phyloP scores from a whole-genome alignment of 1,140 invertebrate genomes.

The Lethrus apterus region DNA sequence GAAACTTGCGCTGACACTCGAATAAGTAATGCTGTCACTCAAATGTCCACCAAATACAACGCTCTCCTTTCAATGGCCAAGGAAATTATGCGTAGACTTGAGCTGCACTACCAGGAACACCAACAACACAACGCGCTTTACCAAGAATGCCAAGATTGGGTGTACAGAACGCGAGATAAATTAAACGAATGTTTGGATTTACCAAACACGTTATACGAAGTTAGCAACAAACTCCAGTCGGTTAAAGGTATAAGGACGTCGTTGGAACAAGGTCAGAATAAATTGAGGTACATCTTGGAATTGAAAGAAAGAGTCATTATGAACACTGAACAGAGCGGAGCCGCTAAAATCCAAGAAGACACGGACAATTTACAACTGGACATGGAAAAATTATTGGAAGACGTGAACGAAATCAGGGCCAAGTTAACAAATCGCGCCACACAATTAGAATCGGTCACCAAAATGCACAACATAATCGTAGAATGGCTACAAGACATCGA shows the following conservation, averaged over 20 bases:
- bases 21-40: constrained; percentile 88
- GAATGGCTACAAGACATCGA: constrained; percentile 85
- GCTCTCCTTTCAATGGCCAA: constrained; percentile 84
- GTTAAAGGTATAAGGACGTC: constrained; percentile 78
- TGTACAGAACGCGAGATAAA: constrained; percentile 79
- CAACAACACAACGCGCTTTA: constrained; percentile 83
- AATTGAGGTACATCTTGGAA: constrained; percentile 80
- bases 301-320: constrained; percentile 86
- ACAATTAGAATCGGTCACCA: constrained; percentile 78
- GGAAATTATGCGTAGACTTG: constrained; percentile 84
- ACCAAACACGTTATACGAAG: constrained; percentile 68
- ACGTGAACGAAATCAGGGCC: constrained; percentile 70
- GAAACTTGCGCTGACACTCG: constrained; percentile 90
- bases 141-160: constrained; percentile 87
- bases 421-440: constrained; percentile 61
- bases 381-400: constrained; percentile 75
- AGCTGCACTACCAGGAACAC: constrained; percentile 87
- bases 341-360: constrained; percentile 80
- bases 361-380: constrained; percentile 80
- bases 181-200: constrained; percentile 68
- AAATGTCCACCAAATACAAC: constrained; percentile 91
- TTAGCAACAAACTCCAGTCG: constrained; percentile 74
- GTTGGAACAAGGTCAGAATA: constrained; percentile 86
- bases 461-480: constrained; percentile 65
- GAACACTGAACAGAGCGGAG: constrained; percentile 82